Evolutionary conservation across 2,113 vertebrate species (phyloP).

Genomic region (Camelus bactrianus): DNA sequence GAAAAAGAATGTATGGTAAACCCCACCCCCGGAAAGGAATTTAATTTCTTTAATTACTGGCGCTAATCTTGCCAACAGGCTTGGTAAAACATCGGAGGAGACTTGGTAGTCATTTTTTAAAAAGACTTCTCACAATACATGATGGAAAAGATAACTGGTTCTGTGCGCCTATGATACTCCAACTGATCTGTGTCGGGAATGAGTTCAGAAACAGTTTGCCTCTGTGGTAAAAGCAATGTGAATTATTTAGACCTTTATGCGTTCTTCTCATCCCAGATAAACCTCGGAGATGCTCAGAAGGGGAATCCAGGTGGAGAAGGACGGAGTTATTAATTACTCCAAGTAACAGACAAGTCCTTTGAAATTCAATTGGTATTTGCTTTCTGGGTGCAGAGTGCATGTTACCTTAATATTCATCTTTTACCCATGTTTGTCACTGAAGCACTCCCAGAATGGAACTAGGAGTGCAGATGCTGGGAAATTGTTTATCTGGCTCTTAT

Average conservation of each 20-base stretch:
- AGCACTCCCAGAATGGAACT: background rate
- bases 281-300: background rate
- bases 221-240: background rate
- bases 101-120: background rate
- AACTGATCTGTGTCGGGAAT: background rate
- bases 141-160: background rate
- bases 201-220: background rate
- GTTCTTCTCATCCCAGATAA: background rate
- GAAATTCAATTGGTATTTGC: background rate
- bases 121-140: background rate
- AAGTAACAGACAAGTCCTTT: background rate
- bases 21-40: background rate
- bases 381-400: background rate
- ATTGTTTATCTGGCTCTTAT: background rate
- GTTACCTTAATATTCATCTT: background rate
- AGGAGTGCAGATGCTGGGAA: background rate
- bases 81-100: background rate
- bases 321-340: background rate
- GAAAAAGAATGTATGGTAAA: background rate
- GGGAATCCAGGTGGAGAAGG: background rate
- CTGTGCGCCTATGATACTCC: background rate
- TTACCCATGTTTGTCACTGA: background rate
- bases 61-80: background rate
- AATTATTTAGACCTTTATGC: background rate
- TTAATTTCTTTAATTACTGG: background rate